A percentile compares a stretch with the other conserved stretches of the same genome.
These are phyloP conservation scores for Syngnathus rostellatus DNA, from an alignment of 2,797 vertebrate species.

Conservation along the genomic window DNA sequence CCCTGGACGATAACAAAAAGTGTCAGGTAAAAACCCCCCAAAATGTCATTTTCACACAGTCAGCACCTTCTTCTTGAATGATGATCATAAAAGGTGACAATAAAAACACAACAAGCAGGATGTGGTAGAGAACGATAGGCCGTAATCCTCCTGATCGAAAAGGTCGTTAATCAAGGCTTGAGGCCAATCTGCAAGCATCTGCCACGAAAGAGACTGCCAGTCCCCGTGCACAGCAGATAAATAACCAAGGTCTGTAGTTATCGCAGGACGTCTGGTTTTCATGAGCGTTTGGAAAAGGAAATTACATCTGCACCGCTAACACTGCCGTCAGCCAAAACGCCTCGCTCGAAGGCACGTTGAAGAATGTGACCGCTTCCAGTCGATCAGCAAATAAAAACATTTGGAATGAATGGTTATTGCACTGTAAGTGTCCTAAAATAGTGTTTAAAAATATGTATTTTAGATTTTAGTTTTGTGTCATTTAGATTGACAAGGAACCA, in stretches of 20 bases:
- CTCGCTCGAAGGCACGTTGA: neutral
- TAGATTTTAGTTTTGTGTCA: too few relatives aligned
- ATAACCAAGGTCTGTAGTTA: conserved; percentile 59
- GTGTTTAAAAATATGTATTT: neutral
- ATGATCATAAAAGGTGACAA: conserved; percentile 37
- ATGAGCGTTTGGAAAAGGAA: conserved; percentile 68
- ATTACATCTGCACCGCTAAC: conserved; percentile 55
- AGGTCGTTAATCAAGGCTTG: conserved; percentile 24
- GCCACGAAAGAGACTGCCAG: conserved; percentile 1
- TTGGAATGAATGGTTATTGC: neutral
- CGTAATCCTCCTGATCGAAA: conserved; percentile 9
- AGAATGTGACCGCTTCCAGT: neutral
- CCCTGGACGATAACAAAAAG: conserved; percentile 69
- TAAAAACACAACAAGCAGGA: conserved; percentile 40
- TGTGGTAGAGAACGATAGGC: conserved; percentile 15
- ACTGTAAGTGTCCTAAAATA: neutral
- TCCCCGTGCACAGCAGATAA: conserved; percentile 55
- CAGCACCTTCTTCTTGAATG: neutral
- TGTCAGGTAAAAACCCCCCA: neutral
- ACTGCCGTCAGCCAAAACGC: conserved; percentile 44
- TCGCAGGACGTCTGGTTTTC: conserved; percentile 67
- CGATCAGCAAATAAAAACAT: neutral
- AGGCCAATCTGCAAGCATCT: conserved; percentile 17
- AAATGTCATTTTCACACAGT: neutral
- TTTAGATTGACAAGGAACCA: neutral